Conservation (phyloP, 2,113 vertebrate species). For the Progne subis region DNA sequence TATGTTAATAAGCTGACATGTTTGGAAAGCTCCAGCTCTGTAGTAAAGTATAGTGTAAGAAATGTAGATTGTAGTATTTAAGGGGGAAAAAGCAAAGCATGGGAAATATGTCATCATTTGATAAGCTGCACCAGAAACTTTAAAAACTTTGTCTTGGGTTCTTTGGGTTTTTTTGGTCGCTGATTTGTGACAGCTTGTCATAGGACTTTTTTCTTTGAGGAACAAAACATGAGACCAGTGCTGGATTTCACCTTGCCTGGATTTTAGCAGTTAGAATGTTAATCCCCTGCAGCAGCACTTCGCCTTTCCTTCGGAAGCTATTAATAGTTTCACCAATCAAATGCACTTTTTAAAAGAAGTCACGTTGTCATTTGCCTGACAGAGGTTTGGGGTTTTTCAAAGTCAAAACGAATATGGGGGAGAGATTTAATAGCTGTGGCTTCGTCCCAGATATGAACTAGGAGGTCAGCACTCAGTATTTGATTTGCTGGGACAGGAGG, state of each 20-base stretch:
- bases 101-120: background rate
- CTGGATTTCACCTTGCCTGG: background rate
- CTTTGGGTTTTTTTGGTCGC: background rate
- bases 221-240: fast-evolving
- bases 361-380: background rate
- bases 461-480: background rate
- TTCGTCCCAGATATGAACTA: background rate
- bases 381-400: background rate
- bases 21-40: background rate
- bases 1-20: background rate
- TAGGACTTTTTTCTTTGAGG: background rate
- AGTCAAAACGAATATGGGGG: background rate
- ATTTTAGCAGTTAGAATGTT: background rate
- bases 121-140: background rate
- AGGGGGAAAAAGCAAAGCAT: background rate
- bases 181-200: background rate
- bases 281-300: background rate
- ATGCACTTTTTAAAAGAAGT: background rate
- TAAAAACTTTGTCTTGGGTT: background rate
- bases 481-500: background rate
- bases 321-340: background rate
- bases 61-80: background rate
- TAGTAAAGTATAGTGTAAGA: background rate
- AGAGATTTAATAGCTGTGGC: background rate
- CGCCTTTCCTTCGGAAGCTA: background rate